Conservation (phyloP, 30 jellyfish, hydroid and myxozoan genomes). For the Morbakka virulenta region DNA sequence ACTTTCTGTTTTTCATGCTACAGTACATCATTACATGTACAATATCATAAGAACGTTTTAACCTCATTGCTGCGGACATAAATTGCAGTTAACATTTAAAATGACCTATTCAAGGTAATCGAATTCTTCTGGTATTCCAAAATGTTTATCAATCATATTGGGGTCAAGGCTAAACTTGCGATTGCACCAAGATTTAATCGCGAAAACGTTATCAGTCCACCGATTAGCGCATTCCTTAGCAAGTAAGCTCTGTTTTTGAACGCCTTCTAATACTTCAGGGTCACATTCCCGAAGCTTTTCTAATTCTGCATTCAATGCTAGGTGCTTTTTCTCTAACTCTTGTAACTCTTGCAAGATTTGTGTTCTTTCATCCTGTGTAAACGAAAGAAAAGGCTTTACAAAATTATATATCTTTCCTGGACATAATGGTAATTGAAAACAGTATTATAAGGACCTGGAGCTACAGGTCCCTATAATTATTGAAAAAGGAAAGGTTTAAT, state of each 20-base stretch:
- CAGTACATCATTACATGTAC: too few relatives aligned
- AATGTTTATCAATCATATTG: conserved; percentile 74
- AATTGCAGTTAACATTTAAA: too few relatives aligned
- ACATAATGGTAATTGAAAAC: too few relatives aligned
- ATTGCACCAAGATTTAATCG: conserved; percentile 88
- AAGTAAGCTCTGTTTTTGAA: conserved; percentile 39
- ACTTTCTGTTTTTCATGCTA: too few relatives aligned
- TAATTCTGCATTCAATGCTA: conserved; percentile 31
- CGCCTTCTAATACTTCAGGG: conserved; percentile 83
- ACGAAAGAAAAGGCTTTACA: too few relatives aligned
- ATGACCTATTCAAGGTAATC: conserved; percentile 62
- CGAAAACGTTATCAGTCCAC: conserved; percentile 96
- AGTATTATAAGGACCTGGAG: too few relatives aligned
- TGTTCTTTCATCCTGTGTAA: conserved; percentile 79
- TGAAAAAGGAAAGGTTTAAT: too few relatives aligned
- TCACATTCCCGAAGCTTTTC: conserved; percentile 87
- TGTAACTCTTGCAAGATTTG: conserved; percentile 27
- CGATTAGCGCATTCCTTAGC: conserved; percentile 94
- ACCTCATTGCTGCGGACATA: too few relatives aligned
- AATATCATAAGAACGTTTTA: too few relatives aligned
- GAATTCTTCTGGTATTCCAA: conserved; percentile 97
- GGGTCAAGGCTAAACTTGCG: conserved; percentile 80
- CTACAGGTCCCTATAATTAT: too few relatives aligned
- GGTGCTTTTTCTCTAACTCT: conserved; percentile 39
- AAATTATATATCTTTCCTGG: too few relatives aligned